Evolutionary conservation across 2,113 vertebrate genomes (phyloP).

Genomic region (Promerops cafer): DNA sequence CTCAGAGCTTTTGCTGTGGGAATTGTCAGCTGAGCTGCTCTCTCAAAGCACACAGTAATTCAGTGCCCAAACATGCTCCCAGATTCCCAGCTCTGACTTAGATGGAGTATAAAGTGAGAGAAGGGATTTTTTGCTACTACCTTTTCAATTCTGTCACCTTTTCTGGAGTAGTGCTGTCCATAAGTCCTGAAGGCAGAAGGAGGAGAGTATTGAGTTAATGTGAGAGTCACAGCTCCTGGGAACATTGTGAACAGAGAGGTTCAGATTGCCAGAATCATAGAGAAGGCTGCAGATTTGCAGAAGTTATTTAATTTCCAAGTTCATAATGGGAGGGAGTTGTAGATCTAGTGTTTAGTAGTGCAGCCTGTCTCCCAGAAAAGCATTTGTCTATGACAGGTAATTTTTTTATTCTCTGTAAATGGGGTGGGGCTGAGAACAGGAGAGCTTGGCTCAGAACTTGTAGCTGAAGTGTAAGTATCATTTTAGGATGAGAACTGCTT

Average conservation of each 20-base stretch:
- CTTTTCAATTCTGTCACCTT: neutral
- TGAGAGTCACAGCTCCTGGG: fast-evolving
- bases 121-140: fast-evolving
- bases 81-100: neutral
- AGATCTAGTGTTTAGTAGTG: neutral
- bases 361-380: neutral
- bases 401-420: neutral
- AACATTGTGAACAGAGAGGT: neutral
- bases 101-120: neutral
- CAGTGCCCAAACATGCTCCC: neutral
- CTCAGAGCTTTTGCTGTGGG: neutral
- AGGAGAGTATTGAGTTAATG: neutral
- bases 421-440: neutral
- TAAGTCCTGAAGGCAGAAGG: neutral
- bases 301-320: neutral
- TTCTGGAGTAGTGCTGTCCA: neutral
- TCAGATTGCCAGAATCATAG: neutral
- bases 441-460: neutral
- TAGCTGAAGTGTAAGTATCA: neutral
- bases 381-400: neutral
- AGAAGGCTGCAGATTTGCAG: neutral
- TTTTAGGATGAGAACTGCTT: neutral
- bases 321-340: neutral
- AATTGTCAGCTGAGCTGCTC: neutral
- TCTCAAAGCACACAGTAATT: neutral